A percentile compares a stretch with the other conserved stretches of the same genome.
Conservation (phyloP, 2,113 vertebrate genomes). For the Pteronura brasiliensis region DNA sequence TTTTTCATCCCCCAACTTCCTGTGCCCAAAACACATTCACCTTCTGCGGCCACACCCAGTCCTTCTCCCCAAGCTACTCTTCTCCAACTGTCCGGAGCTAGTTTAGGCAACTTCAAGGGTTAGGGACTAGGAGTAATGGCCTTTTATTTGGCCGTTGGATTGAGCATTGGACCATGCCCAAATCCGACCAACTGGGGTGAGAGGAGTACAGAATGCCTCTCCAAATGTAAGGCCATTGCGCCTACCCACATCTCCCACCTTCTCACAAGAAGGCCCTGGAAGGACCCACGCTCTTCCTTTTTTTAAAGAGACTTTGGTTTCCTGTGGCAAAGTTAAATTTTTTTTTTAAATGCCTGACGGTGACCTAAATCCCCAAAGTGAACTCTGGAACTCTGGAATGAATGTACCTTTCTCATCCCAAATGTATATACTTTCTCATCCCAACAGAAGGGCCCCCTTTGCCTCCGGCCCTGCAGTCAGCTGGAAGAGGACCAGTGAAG, state of each 20-base stretch:
- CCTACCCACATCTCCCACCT: not conserved
- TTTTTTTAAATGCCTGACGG: not conserved
- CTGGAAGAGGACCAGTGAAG: not conserved
- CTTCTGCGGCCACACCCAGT: slow-evolving; percentile 11
- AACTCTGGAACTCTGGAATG: not conserved
- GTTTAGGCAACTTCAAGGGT: slow-evolving; percentile 8
- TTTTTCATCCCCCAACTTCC: not conserved
- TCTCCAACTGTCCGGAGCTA: not conserved
- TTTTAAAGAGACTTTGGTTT: not conserved
- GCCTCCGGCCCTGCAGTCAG: not conserved
- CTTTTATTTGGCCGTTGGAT: not conserved
- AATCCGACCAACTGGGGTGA: not conserved
- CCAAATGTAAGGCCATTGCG: not conserved
- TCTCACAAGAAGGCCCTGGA: not conserved
- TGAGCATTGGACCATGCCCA: not conserved
- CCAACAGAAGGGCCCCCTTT: not conserved
- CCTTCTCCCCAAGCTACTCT: not conserved
- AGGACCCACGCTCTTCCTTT: not conserved
- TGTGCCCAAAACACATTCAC: not conserved
- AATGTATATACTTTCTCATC: not conserved
- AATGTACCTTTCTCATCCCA: not conserved
- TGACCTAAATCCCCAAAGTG: not conserved
- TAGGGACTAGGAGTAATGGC: not conserved
- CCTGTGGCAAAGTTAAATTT: not conserved
- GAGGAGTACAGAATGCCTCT: not conserved